Percentiles rank a stretch among this genome's conserved stretches.
Evolutionary conservation across 2,888 invertebrate species (phyloP).

Genomic region (Ophonus ardosiacus): DNA sequence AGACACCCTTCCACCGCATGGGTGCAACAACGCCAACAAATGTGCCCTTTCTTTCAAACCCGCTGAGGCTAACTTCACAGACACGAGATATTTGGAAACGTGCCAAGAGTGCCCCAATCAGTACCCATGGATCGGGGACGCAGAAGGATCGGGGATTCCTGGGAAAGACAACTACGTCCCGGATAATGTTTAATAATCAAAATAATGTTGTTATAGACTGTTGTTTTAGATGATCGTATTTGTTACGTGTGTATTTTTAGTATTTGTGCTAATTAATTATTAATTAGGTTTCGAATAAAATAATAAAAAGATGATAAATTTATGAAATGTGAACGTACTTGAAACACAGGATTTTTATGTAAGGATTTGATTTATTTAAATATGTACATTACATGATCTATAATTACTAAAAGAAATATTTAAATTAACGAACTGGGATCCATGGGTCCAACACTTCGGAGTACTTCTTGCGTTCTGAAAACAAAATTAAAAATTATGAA

Average conservation of each 20-base stretch:
- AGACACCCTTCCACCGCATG: constrained; percentile 83
- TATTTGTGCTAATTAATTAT: constrained; percentile 44
- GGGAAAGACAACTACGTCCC: constrained; percentile 90
- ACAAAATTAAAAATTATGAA: background rate
- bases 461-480: constrained; percentile 81
- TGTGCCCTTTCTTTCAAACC: constrained; percentile 90
- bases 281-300: constrained; percentile 49
- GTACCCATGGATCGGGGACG: constrained; percentile 93
- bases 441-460: constrained; percentile 81
- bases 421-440: constrained; percentile 82
- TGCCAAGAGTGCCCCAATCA: constrained; percentile 90
- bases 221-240: constrained; percentile 43
- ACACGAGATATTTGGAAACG: constrained; percentile 92
- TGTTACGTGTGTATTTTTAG: constrained; percentile 42
- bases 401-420: constrained; percentile 49
- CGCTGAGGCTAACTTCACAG: constrained; percentile 86
- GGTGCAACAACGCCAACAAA: constrained; percentile 89
- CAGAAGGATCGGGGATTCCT: constrained; percentile 88
- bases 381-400: constrained; percentile 61
- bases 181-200: constrained; percentile 76
- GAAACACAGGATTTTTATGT: constrained; percentile 25
- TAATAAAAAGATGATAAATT: constrained; percentile 22
- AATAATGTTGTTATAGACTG: constrained; percentile 52
- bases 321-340: constrained; percentile 7
- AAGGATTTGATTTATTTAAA: constrained; percentile 33